Percentiles rank a stretch among this genome's conserved stretches.
phyloP scores from a whole-genome alignment of 1,140 invertebrate species.

The Macrosteles quadrilineatus region DNA sequence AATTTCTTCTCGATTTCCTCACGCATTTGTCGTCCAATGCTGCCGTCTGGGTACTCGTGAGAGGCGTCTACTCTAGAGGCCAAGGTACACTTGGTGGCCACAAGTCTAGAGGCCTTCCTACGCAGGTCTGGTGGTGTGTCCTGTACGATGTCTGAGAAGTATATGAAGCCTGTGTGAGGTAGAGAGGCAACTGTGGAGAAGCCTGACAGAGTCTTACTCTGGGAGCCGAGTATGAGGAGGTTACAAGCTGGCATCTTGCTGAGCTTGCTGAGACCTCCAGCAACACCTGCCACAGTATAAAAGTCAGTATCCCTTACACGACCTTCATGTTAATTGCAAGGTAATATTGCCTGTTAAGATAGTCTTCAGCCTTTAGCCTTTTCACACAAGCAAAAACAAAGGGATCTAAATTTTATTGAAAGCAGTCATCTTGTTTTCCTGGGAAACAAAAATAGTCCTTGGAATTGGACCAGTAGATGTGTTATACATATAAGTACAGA shows the following conservation, averaged over 20 bases:
- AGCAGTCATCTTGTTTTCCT: too few species aligned
- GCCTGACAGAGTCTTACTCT: slow-evolving; percentile 89
- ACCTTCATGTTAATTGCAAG: too few species aligned
- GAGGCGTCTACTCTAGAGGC: slow-evolving; percentile 94
- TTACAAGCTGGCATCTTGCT: slow-evolving; percentile 99
- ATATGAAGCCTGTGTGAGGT: slow-evolving; percentile 96
- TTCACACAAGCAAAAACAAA: too few species aligned
- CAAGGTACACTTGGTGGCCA: slow-evolving; percentile 91
- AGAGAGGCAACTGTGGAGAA: slow-evolving; percentile 90
- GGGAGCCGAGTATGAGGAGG: slow-evolving; percentile 85
- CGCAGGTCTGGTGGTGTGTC: slow-evolving; percentile 91
- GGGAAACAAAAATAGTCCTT: too few species aligned
- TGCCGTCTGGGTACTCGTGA: slow-evolving; percentile 87
- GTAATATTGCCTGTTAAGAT: too few species aligned
- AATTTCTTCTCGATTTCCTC: slow-evolving; percentile 96
- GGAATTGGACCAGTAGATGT: too few species aligned
- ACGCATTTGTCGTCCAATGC: slow-evolving; percentile 76
- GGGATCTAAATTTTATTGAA: too few species aligned
- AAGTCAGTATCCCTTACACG: too few species aligned
- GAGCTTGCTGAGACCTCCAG: slow-evolving; percentile 93
- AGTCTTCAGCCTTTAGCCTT: too few species aligned
- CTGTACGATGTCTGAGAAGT: slow-evolving; percentile 94
- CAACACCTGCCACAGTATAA: slow-evolving; percentile 72
- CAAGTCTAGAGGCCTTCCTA: slow-evolving; percentile 88
- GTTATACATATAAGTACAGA: too few species aligned